Evolutionary conservation across 2,888 invertebrate species (phyloP), one percentile per base, ranked within the genome.

Genomic region (Thera britannica): DNA sequence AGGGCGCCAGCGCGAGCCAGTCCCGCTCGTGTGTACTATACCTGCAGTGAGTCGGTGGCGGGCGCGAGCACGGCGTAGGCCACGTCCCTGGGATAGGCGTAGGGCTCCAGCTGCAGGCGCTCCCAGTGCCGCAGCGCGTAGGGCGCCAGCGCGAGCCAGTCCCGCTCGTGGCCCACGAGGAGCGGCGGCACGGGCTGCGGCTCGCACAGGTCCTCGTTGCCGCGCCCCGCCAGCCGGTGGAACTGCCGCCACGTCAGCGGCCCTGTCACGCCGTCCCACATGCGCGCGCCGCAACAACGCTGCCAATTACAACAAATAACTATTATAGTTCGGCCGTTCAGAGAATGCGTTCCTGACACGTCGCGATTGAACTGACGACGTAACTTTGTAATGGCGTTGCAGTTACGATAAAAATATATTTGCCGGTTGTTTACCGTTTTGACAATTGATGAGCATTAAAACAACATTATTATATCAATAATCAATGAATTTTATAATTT

Each of bases 221-320:
- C 98, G 84, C 98, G 95, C 7, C 98, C 99, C 52, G 99, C 98
- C 70, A 99, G 94, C 69, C 98, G 96, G 94, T 99, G 99, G 92
- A 99, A 99, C 88, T 99, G 98, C 63, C 99, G 95, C 99, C 99
- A 99, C 1, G 99, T 99, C 11, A 99, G 95, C 44, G 99, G 99
- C 0, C 99, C 99, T 74, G 98, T 97, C 54, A 99, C 98, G 63
- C 98, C 98, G 88, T 99, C 99, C 97, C 99, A 99, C 91, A 98
- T 95, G 76, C 98, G 95, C 56, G 96, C 96, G 57, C 97, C 96
- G 79, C 97, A 97, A 76, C 97, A 97, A 79, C 98, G 98, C 90
- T 67, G 38, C 23, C 23, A 23, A 23, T 23, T 23, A 23, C 23
- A 23, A 23, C 23, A 23, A 23, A 23, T 23, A 23, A 23, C 23